These are phyloP conservation scores for Glyptemys insculpta DNA, from an alignment of 2,797 vertebrate species.

Conservation along the genomic window DNA sequence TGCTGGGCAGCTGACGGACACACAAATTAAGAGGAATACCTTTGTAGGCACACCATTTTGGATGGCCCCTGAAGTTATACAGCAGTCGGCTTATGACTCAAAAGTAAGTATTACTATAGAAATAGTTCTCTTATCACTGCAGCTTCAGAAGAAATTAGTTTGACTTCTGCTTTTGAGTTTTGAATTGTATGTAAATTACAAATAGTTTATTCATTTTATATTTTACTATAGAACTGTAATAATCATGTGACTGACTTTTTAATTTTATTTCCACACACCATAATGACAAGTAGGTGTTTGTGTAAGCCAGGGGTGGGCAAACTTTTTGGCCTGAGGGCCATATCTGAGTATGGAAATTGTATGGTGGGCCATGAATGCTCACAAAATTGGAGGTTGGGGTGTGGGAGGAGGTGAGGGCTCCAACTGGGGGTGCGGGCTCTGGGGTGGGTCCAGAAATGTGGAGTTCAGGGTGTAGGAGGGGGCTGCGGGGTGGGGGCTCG, in stretches of 20 bases:
- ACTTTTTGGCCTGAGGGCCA: too few species aligned
- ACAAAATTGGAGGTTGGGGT: too few species aligned
- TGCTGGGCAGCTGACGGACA: conserved; percentile 88
- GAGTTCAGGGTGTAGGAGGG: too few species aligned
- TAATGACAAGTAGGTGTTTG: too few species aligned
- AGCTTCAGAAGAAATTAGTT: not conserved
- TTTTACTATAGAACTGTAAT: not conserved
- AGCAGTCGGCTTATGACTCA: conserved; percentile 87
- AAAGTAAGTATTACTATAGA: conserved; percentile 78
- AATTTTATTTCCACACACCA: not conserved
- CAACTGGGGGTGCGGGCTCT: too few species aligned
- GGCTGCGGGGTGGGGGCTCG: too few species aligned
- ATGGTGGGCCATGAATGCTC: too few species aligned
- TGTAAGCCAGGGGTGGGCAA: too few species aligned
- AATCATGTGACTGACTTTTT: not conserved
- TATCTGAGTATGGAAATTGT: too few species aligned
- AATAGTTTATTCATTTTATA: not conserved
- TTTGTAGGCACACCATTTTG: conserved; percentile 88
- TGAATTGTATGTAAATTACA: not conserved
- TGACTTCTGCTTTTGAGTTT: not conserved
- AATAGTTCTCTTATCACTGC: not conserved
- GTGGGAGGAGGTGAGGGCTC: too few species aligned
- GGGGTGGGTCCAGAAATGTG: too few species aligned
- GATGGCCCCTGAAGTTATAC: conserved; percentile 89
- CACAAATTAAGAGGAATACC: conserved; percentile 88